Evolutionary conservation across 1,140 invertebrate genomes (phyloP), one percentile per base, ranked within the genome.

Genomic region (Scylla paramamosain): DNA sequence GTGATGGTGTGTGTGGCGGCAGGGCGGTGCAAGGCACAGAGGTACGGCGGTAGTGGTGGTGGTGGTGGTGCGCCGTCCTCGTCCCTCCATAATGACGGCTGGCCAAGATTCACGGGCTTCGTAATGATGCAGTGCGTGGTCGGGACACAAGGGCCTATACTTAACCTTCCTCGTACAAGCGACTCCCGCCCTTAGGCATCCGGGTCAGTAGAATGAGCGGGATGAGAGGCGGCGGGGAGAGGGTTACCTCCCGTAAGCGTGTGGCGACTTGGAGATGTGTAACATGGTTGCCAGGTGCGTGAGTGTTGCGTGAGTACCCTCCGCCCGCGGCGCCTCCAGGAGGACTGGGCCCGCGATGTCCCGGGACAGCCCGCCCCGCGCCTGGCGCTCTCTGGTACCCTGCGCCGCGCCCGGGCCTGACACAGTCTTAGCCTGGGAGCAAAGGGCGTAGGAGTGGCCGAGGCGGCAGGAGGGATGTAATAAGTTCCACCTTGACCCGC

Each of bases 221-320:
- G 86, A 52, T 92, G 91, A 95, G 52, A 52, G 83, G 39, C n/a
- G 31, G n/a, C 90, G 82, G 28, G 32, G 32, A 86, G 12, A 46
- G 83, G 94, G 83, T 89, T 67, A 93, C 83, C 48, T 39, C 52
- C 84, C 77, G 59, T 52, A 7, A 48, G 92, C 77, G 77, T 31
- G 25, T 84, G 87, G 95, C 31, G 95, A 93, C 86, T 89, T 48
- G 10, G 92, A 67, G 95, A 93, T 95, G 95, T 95, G 95, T 95
- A 95, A 95, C 95, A 95, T 95, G 87, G 95, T 95, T 95, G 95
- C 95, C 95, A 93, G 88, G 92, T 95, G 95, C 95, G 95, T 95
- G 95, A 93, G 90, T 95, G 84, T 77, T 93, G 59, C 92, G 91
- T 93, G 95, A 93, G 95, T 83, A 32, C 84, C 59, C 31, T 16